Conservation (phyloP, 1,140 invertebrate species). For the Ruditapes philippinarum region DNA sequence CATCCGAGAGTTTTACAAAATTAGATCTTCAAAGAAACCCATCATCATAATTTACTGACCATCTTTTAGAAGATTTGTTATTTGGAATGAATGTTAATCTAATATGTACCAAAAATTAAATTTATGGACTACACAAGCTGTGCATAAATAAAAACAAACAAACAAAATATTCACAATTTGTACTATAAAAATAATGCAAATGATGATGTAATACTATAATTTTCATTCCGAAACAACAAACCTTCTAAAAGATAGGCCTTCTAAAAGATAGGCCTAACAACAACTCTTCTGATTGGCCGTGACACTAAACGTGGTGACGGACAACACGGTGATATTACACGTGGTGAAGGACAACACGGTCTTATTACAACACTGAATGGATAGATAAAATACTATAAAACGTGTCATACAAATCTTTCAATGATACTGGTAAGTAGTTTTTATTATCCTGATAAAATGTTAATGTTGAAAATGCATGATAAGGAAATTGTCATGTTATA, state of each 20-base stretch:
- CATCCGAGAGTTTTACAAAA: no score
- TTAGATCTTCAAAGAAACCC: no score
- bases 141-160: no score
- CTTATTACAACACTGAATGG: constrained; percentile 59
- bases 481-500: background rate
- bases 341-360: constrained; percentile 32
- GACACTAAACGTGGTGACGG: background rate
- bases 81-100: no score
- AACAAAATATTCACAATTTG: no score
- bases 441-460: background rate
- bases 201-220: no score
- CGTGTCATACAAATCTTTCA: background rate
- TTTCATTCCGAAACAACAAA: constrained; percentile 35
- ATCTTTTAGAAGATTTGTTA: no score
- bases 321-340: background rate
- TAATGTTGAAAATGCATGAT: background rate
- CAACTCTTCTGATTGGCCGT: background rate
- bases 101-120: no score
- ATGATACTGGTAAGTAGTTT: background rate
- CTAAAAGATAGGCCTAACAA: background rate
- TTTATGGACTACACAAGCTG: no score
- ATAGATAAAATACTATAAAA: background rate
- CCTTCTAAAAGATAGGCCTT: background rate
- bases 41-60: no score
- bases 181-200: no score